Evolutionary conservation across 1,140 invertebrate genomes (phyloP).

Genomic region (Drosophila azteca): DNA sequence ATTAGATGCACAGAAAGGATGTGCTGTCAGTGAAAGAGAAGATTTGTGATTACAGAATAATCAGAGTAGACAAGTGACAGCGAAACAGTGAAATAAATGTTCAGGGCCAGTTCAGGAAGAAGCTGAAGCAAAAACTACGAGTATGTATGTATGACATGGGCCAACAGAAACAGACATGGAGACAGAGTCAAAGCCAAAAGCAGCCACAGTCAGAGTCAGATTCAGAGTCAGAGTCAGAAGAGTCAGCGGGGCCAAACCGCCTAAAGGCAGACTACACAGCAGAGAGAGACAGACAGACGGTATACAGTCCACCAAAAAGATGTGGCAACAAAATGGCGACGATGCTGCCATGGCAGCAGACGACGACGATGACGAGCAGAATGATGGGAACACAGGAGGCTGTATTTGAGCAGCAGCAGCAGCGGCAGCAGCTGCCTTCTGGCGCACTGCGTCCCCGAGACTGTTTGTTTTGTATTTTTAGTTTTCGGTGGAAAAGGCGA

Average conservation of each 20-base stretch:
- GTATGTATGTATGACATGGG: conserved; percentile 7
- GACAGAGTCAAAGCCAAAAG: background rate
- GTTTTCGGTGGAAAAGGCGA: conserved; percentile 10
- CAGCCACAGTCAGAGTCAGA: no score
- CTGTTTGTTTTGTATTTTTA: conserved; percentile 42
- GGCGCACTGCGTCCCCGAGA: conserved; percentile 38
- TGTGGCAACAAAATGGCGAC: conserved; percentile 54
- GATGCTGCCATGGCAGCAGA: conserved; percentile 50
- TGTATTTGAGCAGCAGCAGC: background rate
- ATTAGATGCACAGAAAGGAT: conserved; percentile 14
- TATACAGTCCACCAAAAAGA: conserved; percentile 37
- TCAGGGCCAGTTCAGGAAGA: conserved; percentile 14
- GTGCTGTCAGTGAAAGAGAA: background rate
- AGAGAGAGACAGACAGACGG: conserved; percentile 3
- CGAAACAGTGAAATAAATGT: conserved; percentile 38
- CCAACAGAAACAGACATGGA: conserved; percentile 17
- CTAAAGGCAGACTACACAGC: conserved; percentile 25
- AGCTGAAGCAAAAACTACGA: conserved; percentile 15
- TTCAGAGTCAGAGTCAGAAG: no score
- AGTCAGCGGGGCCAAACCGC: conserved; percentile 21
- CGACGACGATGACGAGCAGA: conserved; percentile 33
- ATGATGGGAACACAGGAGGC: conserved; percentile 34
- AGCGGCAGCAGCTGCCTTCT: background rate
- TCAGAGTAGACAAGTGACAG: conserved; percentile 47
- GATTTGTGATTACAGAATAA: conserved; percentile 39